phyloP scores from a whole-genome alignment of 37 sponge, comb jelly and placozoan species.

The Hormiphora californensis region DNA sequence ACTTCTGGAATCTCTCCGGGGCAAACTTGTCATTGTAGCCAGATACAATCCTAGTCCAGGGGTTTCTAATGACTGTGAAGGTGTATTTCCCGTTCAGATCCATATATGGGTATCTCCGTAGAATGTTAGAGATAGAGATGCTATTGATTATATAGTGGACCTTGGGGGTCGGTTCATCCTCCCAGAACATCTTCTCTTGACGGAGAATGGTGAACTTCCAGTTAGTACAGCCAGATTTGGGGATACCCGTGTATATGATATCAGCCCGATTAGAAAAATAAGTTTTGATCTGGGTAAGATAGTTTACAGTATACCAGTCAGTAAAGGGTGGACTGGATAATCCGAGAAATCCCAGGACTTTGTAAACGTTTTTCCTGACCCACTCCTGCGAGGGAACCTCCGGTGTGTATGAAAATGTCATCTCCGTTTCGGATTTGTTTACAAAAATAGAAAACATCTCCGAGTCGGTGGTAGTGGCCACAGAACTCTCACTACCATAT shows the following conservation, averaged over 20 bases:
- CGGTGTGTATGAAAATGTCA: neutral
- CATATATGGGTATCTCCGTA: neutral
- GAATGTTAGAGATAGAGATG: neutral
- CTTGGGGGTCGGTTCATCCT: neutral
- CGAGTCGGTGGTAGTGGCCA: no score
- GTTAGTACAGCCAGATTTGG: slow-evolving; percentile 22
- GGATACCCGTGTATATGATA: slow-evolving; percentile 21
- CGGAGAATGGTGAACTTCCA: slow-evolving; percentile 18
- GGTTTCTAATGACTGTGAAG: slow-evolving; percentile 2
- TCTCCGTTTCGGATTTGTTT: neutral
- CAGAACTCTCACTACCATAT: no score
- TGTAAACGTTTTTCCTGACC: neutral
- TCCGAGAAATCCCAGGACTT: neutral
- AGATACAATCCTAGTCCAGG: slow-evolving; percentile 12
- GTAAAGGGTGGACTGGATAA: neutral
- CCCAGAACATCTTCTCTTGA: neutral
- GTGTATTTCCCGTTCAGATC: neutral
- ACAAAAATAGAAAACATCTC: neutral
- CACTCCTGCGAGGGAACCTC: neutral
- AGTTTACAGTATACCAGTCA: neutral
- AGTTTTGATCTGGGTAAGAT: neutral
- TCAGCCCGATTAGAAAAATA: neutral
- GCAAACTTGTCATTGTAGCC: slow-evolving; percentile 17
- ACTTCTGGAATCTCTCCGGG: neutral
- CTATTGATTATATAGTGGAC: slow-evolving; percentile 1